Conservation (phyloP, 2,888 invertebrate species). For the Oscheius onirici region DNA sequence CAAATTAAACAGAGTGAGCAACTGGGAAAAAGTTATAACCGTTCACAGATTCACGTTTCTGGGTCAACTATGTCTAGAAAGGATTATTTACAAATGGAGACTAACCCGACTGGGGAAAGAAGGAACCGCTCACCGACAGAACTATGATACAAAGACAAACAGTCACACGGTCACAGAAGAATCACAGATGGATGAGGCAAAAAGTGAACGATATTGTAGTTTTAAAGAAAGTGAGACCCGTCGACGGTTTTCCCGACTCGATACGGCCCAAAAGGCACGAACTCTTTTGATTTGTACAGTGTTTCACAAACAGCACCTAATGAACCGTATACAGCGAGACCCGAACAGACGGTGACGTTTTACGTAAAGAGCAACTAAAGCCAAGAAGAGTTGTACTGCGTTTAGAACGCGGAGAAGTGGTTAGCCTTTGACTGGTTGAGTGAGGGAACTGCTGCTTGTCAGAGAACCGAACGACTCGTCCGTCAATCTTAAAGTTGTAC, state of each 20-base stretch:
- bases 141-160: conserved; percentile 1
- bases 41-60: conserved; percentile 23
- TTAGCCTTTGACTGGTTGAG: conserved; percentile 20
- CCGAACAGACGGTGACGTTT: background rate
- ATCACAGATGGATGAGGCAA: conserved; percentile 14
- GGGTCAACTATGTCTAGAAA: background rate
- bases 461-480: conserved; percentile 18
- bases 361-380: background rate
- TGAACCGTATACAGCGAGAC: conserved; percentile 2
- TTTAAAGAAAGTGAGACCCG: background rate
- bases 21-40: conserved; percentile 12
- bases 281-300: background rate
- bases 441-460: conserved; percentile 4
- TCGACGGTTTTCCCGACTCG: background rate
- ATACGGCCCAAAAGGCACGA: conserved; percentile 18
- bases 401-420: background rate
- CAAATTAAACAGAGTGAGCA: conserved; percentile 9
- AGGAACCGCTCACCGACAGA: background rate
- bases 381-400: background rate
- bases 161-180: conserved; percentile 10
- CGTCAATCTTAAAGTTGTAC: conserved; percentile 3
- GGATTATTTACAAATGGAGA: conserved; percentile 3
- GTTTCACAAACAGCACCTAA: conserved; percentile 1
- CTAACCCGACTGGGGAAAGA: background rate
- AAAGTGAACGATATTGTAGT: background rate